Conservation (phyloP, 2,888 invertebrate species). For the Labia minor region DNA sequence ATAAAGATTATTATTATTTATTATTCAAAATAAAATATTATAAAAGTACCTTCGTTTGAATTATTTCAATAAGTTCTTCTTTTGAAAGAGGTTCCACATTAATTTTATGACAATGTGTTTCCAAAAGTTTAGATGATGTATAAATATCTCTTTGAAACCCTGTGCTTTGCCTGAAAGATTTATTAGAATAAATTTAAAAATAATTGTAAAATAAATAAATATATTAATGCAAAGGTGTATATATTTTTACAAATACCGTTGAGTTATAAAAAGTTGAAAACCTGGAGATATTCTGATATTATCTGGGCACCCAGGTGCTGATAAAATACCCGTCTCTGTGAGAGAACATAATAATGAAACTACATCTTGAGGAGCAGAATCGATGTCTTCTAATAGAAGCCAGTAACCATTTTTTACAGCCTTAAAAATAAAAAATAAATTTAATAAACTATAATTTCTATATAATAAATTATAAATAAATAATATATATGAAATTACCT, state of each 20-base stretch:
- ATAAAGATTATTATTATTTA: too few relatives aligned
- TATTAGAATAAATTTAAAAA: neutral
- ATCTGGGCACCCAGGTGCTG: constrained; percentile 82
- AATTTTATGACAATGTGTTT: constrained; percentile 72
- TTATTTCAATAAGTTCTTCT: constrained; percentile 61
- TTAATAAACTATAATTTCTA: neutral
- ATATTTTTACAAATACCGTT: constrained; percentile 39
- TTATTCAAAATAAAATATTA: neutral
- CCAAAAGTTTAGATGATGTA: constrained; percentile 52
- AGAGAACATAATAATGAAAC: constrained; percentile 76
- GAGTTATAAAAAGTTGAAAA: constrained; percentile 88
- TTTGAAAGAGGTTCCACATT: constrained; percentile 67
- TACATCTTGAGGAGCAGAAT: constrained; percentile 87
- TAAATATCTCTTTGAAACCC: constrained; percentile 14
- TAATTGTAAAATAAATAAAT: neutral
- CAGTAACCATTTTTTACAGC: constrained; percentile 79
- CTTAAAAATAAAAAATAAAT: constrained; percentile 35
- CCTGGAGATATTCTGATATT: constrained; percentile 67
- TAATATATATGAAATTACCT: constrained; percentile 37
- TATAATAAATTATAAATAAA: constrained; percentile 2
- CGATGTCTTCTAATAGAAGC: constrained; percentile 91
- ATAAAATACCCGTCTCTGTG: constrained; percentile 67
- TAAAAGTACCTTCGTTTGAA: constrained; percentile 40
- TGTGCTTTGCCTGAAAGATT: neutral
- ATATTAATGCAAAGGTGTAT: neutral